Conservation (phyloP, 2,888 invertebrate species). For the Eugnorisma glareosa region DNA sequence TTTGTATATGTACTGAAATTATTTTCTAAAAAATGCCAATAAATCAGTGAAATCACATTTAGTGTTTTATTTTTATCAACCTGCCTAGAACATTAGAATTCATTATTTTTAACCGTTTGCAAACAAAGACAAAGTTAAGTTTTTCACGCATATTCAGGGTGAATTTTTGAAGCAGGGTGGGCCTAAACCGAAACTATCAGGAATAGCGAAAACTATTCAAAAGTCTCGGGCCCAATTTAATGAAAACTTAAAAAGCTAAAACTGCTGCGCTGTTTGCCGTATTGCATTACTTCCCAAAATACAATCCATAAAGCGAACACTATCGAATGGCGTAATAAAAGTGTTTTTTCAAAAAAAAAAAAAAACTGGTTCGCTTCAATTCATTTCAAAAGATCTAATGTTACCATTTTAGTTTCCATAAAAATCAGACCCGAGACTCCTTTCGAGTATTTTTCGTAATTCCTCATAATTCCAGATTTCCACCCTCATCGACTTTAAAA, state of each 20-base stretch:
- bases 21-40: constrained; percentile 17
- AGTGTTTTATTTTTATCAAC: not conserved
- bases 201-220: not conserved
- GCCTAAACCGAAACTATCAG: not conserved
- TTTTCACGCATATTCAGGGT: not conserved
- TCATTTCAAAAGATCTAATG: not conserved
- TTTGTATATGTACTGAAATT: not conserved
- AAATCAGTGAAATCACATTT: constrained; percentile 21
- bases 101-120: not conserved
- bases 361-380: not conserved
- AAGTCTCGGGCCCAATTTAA: not conserved
- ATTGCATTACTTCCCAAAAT: not conserved
- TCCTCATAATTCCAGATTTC: not conserved
- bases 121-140: not conserved
- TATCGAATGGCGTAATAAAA: not conserved
- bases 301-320: not conserved
- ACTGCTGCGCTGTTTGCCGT: not conserved
- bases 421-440: too few species aligned
- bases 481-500: not conserved
- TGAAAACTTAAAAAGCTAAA: not conserved
- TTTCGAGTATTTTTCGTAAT: too few species aligned
- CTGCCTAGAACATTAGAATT: not conserved
- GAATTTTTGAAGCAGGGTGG: not conserved
- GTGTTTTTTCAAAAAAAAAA: not conserved
- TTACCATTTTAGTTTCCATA: not conserved